Percentiles rank a stretch among this genome's conserved stretches.
Conservation (phyloP, 2,797 vertebrate species). For the Acipenser transmontanus region DNA sequence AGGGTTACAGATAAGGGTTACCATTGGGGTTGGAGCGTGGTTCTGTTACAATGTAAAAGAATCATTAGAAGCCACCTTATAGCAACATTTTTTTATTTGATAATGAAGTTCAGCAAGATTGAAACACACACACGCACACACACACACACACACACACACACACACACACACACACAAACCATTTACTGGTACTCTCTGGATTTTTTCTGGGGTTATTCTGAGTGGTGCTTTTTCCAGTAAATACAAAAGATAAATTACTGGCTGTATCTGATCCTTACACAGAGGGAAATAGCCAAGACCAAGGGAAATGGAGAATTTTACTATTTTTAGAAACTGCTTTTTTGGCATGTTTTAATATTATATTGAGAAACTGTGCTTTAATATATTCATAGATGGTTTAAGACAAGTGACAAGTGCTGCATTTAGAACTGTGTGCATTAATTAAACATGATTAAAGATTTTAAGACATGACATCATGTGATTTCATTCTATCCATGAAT, state of each 20-base stretch:
- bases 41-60: too few relatives aligned
- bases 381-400: neutral
- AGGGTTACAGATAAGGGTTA: too few relatives aligned
- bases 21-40: too few relatives aligned
- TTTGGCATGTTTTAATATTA: neutral
- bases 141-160: too few relatives aligned
- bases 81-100: too few relatives aligned
- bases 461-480: neutral
- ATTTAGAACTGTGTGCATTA: slow-evolving; percentile 1
- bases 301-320: neutral
- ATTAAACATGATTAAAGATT: slow-evolving; percentile 6
- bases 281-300: slow-evolving; percentile 1
- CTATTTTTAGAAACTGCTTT: neutral
- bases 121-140: too few relatives aligned
- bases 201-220: slow-evolving; percentile 42
- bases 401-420: slow-evolving; percentile 3
- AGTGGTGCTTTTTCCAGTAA: slow-evolving; percentile 29
- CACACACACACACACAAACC: too few relatives aligned
- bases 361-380: slow-evolving; percentile 5
- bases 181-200: slow-evolving; percentile 36
- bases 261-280: slow-evolving; percentile 40
- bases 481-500: neutral
- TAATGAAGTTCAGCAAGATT: too few relatives aligned
- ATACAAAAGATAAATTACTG: slow-evolving; percentile 38
- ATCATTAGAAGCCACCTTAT: too few relatives aligned